Evolutionary conservation across 2,113 vertebrate genomes (phyloP).

Genomic region (Callospermophilus lateralis): DNA sequence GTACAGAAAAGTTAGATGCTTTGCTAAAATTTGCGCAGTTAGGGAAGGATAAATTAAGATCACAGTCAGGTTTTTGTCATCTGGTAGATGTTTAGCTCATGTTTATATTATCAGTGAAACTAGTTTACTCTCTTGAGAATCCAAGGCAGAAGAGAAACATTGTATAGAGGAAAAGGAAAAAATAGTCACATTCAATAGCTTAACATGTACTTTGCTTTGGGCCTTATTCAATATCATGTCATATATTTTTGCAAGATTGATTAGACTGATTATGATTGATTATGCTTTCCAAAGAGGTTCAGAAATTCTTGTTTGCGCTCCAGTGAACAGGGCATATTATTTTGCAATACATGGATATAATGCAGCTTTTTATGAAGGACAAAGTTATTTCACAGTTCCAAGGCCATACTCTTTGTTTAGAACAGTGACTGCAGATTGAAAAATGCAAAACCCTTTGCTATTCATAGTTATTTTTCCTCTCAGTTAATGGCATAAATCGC

Average conservation of each 20-base stretch:
- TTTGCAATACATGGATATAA: constrained; percentile 60
- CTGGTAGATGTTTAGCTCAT: too few relatives aligned
- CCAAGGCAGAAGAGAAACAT: background rate
- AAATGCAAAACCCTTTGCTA: constrained; percentile 76
- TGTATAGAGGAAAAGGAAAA: background rate
- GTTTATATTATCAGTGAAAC: too few relatives aligned
- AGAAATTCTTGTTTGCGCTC: constrained; percentile 24
- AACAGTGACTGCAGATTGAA: constrained; percentile 69
- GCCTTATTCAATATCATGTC: background rate
- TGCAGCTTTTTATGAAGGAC: constrained; percentile 63
- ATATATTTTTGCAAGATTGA: constrained; percentile 6
- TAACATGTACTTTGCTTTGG: background rate
- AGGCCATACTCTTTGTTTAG: constrained; percentile 72
- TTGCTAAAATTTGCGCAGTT: background rate
- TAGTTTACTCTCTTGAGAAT: background rate
- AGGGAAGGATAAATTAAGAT: background rate
- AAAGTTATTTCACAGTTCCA: constrained; percentile 68
- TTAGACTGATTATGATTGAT: too few relatives aligned
- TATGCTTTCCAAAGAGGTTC: background rate
- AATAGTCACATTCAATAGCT: background rate
- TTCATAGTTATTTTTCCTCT: constrained; percentile 58
- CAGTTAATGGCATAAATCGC: constrained; percentile 65
- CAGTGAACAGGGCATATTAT: constrained; percentile 16
- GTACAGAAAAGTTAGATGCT: background rate
- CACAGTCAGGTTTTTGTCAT: too few relatives aligned